phyloP scores from a whole-genome alignment of 2,888 invertebrate genomes.

The Cantharis lateralis region DNA sequence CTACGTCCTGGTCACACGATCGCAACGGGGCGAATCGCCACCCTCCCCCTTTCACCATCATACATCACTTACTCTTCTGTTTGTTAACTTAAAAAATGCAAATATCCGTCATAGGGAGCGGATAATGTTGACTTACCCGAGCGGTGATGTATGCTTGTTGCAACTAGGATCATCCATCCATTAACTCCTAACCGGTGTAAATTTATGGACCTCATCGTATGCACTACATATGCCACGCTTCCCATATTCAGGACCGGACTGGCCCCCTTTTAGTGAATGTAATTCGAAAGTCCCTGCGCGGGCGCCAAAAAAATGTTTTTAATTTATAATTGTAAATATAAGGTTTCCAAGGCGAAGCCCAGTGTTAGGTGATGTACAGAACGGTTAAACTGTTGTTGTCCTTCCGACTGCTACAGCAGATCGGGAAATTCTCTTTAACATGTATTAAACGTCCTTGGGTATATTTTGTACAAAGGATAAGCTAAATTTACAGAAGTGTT shows the following conservation, averaged over 20 bases:
- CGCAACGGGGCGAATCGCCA: slow-evolving; percentile 22
- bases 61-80: slow-evolving; percentile 14
- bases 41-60: slow-evolving; percentile 11
- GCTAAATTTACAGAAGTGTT: too few relatives aligned
- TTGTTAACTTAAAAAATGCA: slow-evolving; percentile 12
- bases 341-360: too few relatives aligned
- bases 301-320: too few relatives aligned
- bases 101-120: not conserved
- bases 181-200: slow-evolving; percentile 7
- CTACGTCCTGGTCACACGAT: slow-evolving; percentile 25
- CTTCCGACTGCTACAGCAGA: too few relatives aligned
- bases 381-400: too few relatives aligned
- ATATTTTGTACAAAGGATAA: too few relatives aligned
- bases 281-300: too few relatives aligned
- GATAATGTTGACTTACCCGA: not conserved
- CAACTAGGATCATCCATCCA: slow-evolving; percentile 8
- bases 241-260: not conserved
- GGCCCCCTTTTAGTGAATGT: too few relatives aligned
- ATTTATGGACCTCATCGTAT: slow-evolving; percentile 28
- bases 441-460: too few relatives aligned
- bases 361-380: too few relatives aligned
- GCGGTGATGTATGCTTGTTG: slow-evolving; percentile 20
- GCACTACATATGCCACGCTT: slow-evolving; percentile 27
- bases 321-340: too few relatives aligned
- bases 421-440: too few relatives aligned